phyloP scores from a whole-genome alignment of 2,113 vertebrate genomes.

The Myrmecophaga tridactyla region DNA sequence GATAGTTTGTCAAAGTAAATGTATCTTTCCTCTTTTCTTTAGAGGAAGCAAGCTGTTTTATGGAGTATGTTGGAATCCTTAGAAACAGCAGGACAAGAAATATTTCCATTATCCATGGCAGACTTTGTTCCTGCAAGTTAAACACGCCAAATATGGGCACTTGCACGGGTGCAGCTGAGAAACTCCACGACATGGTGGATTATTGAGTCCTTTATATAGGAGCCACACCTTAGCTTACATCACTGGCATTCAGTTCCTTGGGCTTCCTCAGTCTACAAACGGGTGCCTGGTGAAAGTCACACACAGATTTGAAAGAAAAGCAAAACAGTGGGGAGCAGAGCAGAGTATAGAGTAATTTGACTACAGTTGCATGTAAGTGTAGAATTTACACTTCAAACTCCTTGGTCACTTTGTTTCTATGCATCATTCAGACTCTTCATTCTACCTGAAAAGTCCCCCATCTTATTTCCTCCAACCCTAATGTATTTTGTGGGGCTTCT shows the following conservation, averaged over 20 bases:
- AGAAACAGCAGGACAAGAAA: slow-evolving; percentile 21
- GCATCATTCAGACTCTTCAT: background rate
- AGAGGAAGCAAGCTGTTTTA: slow-evolving; percentile 60
- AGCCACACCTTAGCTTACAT: background rate
- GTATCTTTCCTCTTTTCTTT: slow-evolving; percentile 30
- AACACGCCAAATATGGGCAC: background rate
- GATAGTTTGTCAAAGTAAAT: slow-evolving; percentile 57
- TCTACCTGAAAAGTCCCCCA: background rate
- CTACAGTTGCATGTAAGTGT: fast-evolving
- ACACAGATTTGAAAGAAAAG: background rate
- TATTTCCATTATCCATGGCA: slow-evolving; percentile 25
- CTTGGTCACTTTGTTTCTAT: background rate
- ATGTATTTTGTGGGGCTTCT: background rate
- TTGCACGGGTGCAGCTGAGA: background rate
- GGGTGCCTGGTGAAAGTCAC: background rate
- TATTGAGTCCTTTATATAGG: background rate
- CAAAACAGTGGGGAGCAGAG: background rate
- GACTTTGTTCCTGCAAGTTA: background rate
- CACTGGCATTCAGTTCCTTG: background rate
- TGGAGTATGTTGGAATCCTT: slow-evolving; percentile 34
- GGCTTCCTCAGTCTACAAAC: background rate
- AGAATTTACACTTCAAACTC: background rate
- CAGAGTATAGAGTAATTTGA: fast-evolving
- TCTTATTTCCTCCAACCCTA: background rate
- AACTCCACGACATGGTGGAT: background rate